Evolutionary conservation across 1,140 invertebrate species (phyloP), one percentile per base, ranked within the genome.

Genomic region (Anagrus nilaparvatae): DNA sequence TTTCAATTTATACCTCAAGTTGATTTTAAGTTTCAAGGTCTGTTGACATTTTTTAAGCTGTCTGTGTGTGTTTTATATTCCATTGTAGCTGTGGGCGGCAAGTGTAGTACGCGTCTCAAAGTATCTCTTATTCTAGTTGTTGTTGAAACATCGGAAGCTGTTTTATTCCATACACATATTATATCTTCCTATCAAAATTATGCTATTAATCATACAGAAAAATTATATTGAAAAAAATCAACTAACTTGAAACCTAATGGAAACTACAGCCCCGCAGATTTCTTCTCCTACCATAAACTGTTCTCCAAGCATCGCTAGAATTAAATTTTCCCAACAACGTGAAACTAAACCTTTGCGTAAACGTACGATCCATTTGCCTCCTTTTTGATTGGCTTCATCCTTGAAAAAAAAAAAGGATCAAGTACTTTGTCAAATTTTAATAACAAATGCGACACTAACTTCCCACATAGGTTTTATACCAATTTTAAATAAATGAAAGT

Each of bases 401-500:
- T 86, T 31, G 23, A 51, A 53, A 30, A 45, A 28, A 34, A 41
- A 14, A n/a, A 27, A 14, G 39, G 43, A 31, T 36, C 30, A 29
- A 43, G 42, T n/a, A 37, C 14, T 39, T 43, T 31, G 3, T 32
- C 28, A n/a, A 34, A 40, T 46, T 34, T 9, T 25, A 37, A 7
- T 48, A 7, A 40, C 23, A 24, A 41, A 25, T 40, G 12, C 13
- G 7, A 21, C 44, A 58, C 66, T 58, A 53, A 83, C 82, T 70
- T 97, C 94, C 93, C 93, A 97, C 87, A 97, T 95, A 20, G 95
- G 95, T 70, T 93, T 90, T 48, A 99, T 96, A 46, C 95, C 95
- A 56, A 94, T 82, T 76, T 98, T 98, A 63, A 99, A 99, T 19
- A 99, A 74, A 71, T 97, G 94, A 63, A 97, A 86, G 70, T 98